Conservation (phyloP, 2,113 vertebrate genomes). For the Xenopus borealis region DNA sequence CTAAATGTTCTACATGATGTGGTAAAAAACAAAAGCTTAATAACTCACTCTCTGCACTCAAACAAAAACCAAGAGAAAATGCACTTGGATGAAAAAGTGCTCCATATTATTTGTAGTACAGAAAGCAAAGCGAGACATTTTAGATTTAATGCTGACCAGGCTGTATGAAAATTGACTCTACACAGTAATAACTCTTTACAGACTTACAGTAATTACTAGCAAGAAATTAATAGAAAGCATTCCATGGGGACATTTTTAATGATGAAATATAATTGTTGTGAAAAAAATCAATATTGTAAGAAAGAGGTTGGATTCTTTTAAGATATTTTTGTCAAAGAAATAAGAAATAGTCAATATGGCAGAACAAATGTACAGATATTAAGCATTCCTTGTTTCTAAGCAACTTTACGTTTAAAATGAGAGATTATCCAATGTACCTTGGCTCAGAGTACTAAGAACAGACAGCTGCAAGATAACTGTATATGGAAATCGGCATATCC, state of each 20-base stretch:
- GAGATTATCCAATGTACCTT: neutral
- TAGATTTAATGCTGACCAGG: neutral
- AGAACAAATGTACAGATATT: neutral
- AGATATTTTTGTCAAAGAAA: slow-evolving; percentile 12
- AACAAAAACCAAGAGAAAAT: no score
- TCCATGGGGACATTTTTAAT: slow-evolving; percentile 32
- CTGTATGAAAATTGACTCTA: neutral
- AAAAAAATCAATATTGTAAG: slow-evolving; percentile 33
- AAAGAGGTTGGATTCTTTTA: slow-evolving; percentile 1
- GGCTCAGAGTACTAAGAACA: no score
- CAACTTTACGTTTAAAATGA: neutral
- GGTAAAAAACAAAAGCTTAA: no score
- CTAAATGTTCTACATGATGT: no score
- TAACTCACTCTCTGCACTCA: no score
- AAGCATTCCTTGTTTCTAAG: neutral
- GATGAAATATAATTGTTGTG: slow-evolving; percentile 30
- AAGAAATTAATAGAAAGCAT: slow-evolving; percentile 28
- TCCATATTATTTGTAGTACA: neutral
- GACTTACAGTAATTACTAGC: slow-evolving; percentile 17
- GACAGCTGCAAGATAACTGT: no score
- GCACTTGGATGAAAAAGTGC: no score
- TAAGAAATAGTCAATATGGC: slow-evolving; percentile 16
- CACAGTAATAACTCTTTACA: slow-evolving; percentile 17
- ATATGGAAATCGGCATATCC: no score
- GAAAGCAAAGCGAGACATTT: neutral